Base-by-base conservation (phyloP, 2,888 invertebrate genomes). In the Sipunculus nudus region DNA sequence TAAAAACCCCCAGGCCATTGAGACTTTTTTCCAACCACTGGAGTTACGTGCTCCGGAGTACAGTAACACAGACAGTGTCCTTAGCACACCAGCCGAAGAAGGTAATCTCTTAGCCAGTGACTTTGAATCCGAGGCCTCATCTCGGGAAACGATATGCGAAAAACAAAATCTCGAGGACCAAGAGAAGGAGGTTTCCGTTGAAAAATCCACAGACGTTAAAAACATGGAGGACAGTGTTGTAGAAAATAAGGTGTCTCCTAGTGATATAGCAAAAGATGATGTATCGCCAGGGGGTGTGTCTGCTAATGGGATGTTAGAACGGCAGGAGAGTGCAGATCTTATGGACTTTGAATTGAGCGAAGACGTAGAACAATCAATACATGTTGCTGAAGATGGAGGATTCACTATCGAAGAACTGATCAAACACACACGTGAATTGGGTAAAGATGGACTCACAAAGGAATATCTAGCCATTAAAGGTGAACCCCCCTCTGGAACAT, bases 381-480 rank as follows among this genome's bases (percentile, higher is more conserved):
- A 81, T 59, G 68, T 71, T 65, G 72, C 79, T 16, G 80, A 80
- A 40, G 65, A 69, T 19, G 71, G 67, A 1, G 80, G 83, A 13
- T 87, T 91, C 83, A 86, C 88, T 21, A 86, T 93, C 74, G 87
- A 88, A 58, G 91, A 92, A 83, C 88, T 94, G 78, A 89, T 93
- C 68, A 89, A 90, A 67, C 88, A 90, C 72, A 89, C 93, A 70
- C 89, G 58, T 73, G 89, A 55, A 68, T 74, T 52, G 78, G 78
- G 70, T 71, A 78, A 65, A 73, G 77, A 67, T 52, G 96, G 95
- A 13, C 88, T 96, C 63, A 87, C 89, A 76, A 89, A 90, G 67
- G 96, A 96, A 85, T 97, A 96, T 87, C 89, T 90, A 43, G 92
- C 93, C 77, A 93, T 96, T 68, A 89, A 94, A 76, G 88, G 89